phyloP scores from a whole-genome alignment of 2,888 invertebrate species.

The Pteria penguin region DNA sequence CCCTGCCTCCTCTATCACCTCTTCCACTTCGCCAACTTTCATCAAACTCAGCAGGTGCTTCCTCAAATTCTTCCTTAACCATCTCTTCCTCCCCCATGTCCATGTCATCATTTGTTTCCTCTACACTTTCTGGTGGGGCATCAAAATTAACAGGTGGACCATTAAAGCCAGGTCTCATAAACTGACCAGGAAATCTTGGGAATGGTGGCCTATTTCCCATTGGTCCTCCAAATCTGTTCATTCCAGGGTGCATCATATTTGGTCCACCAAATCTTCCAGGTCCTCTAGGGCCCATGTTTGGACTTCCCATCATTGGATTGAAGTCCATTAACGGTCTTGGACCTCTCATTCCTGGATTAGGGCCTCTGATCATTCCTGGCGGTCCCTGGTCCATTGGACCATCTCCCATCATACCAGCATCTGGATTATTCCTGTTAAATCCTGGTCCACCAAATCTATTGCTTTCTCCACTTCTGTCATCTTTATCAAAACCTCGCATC shows the following conservation, averaged over 20 bases:
- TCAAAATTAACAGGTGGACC: conserved; percentile 6
- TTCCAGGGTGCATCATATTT: conserved; percentile 30
- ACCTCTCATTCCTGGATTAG: conserved; percentile 37
- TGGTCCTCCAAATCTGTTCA: conserved; percentile 43
- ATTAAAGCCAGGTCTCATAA: conserved; percentile 43
- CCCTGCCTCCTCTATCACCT: conserved; percentile 34
- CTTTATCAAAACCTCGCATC: background rate
- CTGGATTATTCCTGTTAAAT: background rate
- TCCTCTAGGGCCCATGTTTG: conserved; percentile 49
- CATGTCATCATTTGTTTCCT: conserved; percentile 12
- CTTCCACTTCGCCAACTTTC: conserved; percentile 25
- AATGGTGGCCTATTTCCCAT: conserved; percentile 43
- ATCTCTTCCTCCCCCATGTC: conserved; percentile 2
- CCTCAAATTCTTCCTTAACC: conserved; percentile 12
- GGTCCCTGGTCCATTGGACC: conserved; percentile 4
- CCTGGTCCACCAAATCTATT: conserved; percentile 2
- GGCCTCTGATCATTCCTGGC: conserved; percentile 42
- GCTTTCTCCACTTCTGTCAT: background rate
- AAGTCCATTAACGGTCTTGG: conserved; percentile 50
- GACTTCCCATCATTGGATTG: conserved; percentile 44
- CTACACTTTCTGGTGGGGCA: conserved; percentile 26
- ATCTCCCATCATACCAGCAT: background rate
- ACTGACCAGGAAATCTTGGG: conserved; percentile 50
- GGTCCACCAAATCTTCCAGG: conserved; percentile 45
- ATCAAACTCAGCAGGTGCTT: conserved; percentile 14